phyloP scores from a whole-genome alignment of 2,888 invertebrate species.

The Campoplex nolae region DNA sequence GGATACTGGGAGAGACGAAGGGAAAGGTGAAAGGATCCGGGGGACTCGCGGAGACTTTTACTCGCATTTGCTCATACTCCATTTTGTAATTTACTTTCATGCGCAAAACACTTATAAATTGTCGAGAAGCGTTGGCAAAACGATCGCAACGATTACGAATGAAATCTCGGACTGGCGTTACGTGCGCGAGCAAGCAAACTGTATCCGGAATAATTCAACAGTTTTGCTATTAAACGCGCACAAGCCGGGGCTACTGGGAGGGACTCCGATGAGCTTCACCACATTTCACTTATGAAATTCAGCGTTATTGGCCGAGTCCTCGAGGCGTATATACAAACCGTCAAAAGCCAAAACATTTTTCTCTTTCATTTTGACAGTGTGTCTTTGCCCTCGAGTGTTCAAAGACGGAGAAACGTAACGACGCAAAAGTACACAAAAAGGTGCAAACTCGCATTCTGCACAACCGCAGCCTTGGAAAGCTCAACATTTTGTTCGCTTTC shows the following conservation, averaged over 20 bases:
- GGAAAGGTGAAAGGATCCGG: constrained; percentile 80
- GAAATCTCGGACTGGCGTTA: constrained; percentile 35
- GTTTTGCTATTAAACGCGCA: constrained; percentile 26
- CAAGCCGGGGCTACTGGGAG: not conserved
- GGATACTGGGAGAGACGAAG: constrained; percentile 74
- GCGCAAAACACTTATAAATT: not conserved
- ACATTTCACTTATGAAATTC: not conserved
- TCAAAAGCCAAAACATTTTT: too few relatives aligned
- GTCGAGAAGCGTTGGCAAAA: not conserved
- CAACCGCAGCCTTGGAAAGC: not conserved
- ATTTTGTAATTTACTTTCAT: constrained; percentile 33
- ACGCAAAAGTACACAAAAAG: not conserved
- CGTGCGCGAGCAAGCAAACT: not conserved
- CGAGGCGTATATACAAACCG: too few relatives aligned
- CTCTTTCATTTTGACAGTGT: too few relatives aligned
- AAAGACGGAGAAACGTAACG: not conserved
- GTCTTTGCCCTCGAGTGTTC: too few relatives aligned
- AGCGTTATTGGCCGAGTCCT: too few relatives aligned
- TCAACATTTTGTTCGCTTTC: not conserved
- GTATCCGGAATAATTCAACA: constrained; percentile 64
- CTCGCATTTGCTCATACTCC: constrained; percentile 53
- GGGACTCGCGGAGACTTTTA: constrained; percentile 50
- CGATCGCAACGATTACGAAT: constrained; percentile 20
- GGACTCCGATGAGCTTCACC: not conserved
- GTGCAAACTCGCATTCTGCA: not conserved